Conservation (phyloP, 2,797 vertebrate genomes). For the Crocodylus rhombifer region DNA sequence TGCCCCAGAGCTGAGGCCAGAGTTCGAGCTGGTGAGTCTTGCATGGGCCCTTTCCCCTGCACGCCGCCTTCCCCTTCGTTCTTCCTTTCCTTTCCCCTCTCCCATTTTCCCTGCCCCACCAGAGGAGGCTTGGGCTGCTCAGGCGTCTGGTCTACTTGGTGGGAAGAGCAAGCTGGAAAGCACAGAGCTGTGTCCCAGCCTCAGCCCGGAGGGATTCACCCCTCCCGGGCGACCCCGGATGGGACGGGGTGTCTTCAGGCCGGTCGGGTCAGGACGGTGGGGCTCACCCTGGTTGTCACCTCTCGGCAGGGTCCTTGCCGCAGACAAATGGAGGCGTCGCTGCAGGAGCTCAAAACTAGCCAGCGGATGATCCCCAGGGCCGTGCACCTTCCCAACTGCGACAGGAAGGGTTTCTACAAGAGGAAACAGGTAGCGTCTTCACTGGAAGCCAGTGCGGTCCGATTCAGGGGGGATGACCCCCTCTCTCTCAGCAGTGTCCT, state of each 20-base stretch:
- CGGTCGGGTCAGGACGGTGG: background rate
- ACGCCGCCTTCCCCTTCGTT: too few relatives aligned
- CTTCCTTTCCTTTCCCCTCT: background rate
- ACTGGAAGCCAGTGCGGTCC: too few relatives aligned
- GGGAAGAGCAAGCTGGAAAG: rapidly evolving
- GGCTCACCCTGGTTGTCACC: background rate
- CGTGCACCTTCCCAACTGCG: conserved; percentile 97
- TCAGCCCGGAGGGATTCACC: background rate
- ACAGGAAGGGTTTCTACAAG: conserved; percentile 98
- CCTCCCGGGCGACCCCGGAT: background rate
- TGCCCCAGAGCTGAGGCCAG: conserved; percentile 87
- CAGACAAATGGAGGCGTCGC: conserved; percentile 94
- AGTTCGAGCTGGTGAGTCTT: conserved; percentile 92
- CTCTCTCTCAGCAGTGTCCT: too few relatives aligned
- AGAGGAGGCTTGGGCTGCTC: rapidly evolving
- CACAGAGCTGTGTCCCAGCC: background rate
- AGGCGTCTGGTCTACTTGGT: background rate
- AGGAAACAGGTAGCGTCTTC: conserved; percentile 91
- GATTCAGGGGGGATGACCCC: too few relatives aligned
- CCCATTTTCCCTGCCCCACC: rapidly evolving
- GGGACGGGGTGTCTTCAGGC: background rate
- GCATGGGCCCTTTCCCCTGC: rapidly evolving
- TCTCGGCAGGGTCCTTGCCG: conserved; percentile 92
- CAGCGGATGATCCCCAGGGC: conserved; percentile 91
- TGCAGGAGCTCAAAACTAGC: conserved; percentile 95